Percentiles rank a stretch among this genome's conserved stretches.
These are phyloP conservation scores for Mohoua ochrocephala DNA, from an alignment of 2,113 vertebrate genomes.

Conservation along the genomic window DNA sequence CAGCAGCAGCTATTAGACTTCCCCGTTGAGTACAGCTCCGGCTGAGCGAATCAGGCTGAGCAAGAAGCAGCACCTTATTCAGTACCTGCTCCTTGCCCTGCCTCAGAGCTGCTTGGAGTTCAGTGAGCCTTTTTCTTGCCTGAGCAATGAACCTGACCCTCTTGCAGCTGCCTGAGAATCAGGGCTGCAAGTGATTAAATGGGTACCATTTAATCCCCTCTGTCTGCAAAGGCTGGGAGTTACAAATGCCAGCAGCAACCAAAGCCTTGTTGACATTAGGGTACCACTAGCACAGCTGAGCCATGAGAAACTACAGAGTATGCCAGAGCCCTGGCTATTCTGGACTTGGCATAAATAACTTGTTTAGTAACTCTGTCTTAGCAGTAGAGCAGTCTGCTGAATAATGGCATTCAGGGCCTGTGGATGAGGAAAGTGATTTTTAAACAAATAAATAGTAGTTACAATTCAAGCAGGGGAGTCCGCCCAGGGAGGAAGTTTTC, in stretches of 20 bases:
- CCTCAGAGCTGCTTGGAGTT: background rate
- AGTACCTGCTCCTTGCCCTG: background rate
- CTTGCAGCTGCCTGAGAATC: background rate
- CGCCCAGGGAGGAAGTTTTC: background rate
- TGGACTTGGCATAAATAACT: constrained; percentile 9
- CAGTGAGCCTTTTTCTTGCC: background rate
- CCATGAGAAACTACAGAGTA: constrained; percentile 1
- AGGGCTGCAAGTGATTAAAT: background rate
- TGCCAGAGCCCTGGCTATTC: background rate
- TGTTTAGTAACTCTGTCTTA: background rate
- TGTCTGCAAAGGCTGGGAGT: background rate
- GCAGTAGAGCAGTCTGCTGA: background rate
- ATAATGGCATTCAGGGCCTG: background rate
- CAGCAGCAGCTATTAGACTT: background rate
- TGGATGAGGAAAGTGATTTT: background rate
- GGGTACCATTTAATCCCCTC: background rate
- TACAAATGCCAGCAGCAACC: background rate
- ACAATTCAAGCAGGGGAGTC: background rate
- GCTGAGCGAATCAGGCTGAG: background rate
- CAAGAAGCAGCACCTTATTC: background rate
- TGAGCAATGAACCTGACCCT: background rate
- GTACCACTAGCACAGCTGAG: background rate
- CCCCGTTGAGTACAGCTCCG: background rate
- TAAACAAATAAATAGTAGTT: background rate
- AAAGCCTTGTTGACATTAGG: constrained; percentile 10